These are phyloP conservation scores for Nebria salina DNA, from an alignment of 2,888 invertebrate species.

Conservation along the genomic window DNA sequence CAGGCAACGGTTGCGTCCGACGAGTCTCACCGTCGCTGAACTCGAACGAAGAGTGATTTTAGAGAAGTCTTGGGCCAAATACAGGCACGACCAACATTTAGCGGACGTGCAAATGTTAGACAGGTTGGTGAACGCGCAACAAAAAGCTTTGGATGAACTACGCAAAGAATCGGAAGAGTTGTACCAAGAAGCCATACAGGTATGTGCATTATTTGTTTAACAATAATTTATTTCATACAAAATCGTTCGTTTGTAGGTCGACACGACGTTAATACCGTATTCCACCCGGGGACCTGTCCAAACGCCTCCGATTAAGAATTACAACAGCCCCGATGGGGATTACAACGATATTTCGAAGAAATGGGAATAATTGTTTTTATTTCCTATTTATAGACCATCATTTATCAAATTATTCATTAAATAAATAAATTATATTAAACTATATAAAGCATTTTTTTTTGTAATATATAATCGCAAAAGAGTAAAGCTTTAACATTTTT, in stretches of 20 bases:
- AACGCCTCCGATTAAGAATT: constrained; percentile 85
- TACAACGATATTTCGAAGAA: constrained; percentile 84
- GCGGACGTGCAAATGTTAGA: constrained; percentile 76
- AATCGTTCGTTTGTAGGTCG: constrained; percentile 68
- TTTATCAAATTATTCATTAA: no score
- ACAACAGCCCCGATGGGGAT: constrained; percentile 89
- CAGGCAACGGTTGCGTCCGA: constrained; percentile 66
- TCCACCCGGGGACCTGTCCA: constrained; percentile 77
- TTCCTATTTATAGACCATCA: not conserved
- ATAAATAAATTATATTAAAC: no score
- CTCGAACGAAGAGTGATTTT: constrained; percentile 72
- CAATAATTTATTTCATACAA: constrained; percentile 5
- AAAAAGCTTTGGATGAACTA: constrained; percentile 82
- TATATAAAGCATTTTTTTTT: no score
- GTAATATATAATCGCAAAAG: no score
- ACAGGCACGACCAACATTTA: constrained; percentile 72
- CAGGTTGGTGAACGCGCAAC: constrained; percentile 74
- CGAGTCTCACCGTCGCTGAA: constrained; percentile 67
- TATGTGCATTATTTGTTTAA: constrained; percentile 55
- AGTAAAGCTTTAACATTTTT: no score
- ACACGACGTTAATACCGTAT: constrained; percentile 76
- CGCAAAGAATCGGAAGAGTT: constrained; percentile 84
- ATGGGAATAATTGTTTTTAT: constrained; percentile 69
- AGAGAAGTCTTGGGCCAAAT: constrained; percentile 79
- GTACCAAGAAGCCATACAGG: constrained; percentile 87